Evolutionary conservation across 2,113 vertebrate genomes (phyloP), one percentile per base, ranked within the genome.

Genomic region (Carassius auratus): DNA sequence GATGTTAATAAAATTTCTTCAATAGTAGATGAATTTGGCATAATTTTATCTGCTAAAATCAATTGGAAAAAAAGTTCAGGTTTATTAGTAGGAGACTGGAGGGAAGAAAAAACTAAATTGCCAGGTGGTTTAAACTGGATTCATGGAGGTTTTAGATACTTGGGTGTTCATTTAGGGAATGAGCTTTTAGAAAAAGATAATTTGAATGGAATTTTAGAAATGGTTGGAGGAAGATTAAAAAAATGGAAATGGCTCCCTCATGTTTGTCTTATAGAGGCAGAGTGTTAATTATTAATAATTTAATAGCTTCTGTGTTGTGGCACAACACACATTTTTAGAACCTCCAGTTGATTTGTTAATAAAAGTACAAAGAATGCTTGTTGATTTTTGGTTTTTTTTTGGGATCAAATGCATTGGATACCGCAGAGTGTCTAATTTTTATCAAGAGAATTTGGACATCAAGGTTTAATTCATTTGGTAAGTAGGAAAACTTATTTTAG

Each of bases 51-150:
- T 52, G 48, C 81, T 13, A 77, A 76, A 48, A 10, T 83, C 10
- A 86, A 71, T 17, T 83, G 57, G 80, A n/a, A 9, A n/a, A 83
- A 45, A 33, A 83, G 66, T 36, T 73, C 33, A 33, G 48, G 33
- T 26, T 48, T 17, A 6, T n/a, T 26, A 10, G 75, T 13, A 48
- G 61, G 42, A 17, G 66, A 15, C 45, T 33, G 79, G 48, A 50
- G 14, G 33, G 5, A 13, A 17, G 30, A 30, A 33, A 2, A 17
- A 21, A 50, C 50, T 8, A 19, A 33, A 19, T 42, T 52, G 59
- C 71, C 79, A 36, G 36, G 17, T 14, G 48, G 26, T 5, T 9
- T 55, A 26, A 15, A 3, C 7, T 82, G 73, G 79, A 42, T 4
- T 30, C 48, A 1, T 52, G n/a, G 30, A 12, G 71, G 48, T 14